Conservation (phyloP, 2,113 vertebrate species). For the Platycercus adscitus region DNA sequence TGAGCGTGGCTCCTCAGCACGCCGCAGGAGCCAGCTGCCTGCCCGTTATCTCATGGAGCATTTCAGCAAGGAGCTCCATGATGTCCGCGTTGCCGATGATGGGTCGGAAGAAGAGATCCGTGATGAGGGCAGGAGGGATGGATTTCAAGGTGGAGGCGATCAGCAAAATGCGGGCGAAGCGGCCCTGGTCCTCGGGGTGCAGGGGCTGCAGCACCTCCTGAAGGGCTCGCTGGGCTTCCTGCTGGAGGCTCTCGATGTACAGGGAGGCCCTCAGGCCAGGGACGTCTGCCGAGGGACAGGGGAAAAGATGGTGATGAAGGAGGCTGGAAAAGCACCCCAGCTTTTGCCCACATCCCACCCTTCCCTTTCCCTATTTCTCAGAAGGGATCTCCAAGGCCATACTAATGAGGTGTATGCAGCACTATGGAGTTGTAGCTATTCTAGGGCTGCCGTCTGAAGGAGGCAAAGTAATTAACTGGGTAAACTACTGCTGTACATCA, state of each 20-base stretch:
- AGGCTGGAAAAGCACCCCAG: background rate
- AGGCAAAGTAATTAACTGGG: background rate
- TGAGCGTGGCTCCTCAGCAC: accelerated
- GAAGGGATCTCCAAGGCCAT: background rate
- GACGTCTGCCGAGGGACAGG: constrained; percentile 73
- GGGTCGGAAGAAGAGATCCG: constrained; percentile 89
- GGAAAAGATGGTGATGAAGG: background rate
- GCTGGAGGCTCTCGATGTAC: constrained; percentile 84
- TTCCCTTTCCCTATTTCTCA: background rate
- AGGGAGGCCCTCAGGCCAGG: constrained; percentile 79
- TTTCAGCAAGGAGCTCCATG: constrained; percentile 81
- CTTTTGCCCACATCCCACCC: background rate
- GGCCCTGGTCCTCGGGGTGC: constrained; percentile 74
- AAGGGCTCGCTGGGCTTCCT: constrained; percentile 86
- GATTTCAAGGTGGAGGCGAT: constrained; percentile 80
- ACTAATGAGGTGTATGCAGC: accelerated
- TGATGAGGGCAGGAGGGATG: constrained; percentile 81
- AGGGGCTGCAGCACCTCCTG: constrained; percentile 83
- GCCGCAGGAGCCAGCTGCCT: background rate
- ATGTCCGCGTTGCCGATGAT: constrained; percentile 86
- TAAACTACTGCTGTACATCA: background rate
- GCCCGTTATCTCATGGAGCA: constrained; percentile 76
- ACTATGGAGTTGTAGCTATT: accelerated
- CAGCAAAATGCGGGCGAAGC: constrained; percentile 83
- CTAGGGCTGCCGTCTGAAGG: background rate